phyloP scores from a whole-genome alignment of 2,113 vertebrate genomes.

The Cyanoramphus novaezelandiae region DNA sequence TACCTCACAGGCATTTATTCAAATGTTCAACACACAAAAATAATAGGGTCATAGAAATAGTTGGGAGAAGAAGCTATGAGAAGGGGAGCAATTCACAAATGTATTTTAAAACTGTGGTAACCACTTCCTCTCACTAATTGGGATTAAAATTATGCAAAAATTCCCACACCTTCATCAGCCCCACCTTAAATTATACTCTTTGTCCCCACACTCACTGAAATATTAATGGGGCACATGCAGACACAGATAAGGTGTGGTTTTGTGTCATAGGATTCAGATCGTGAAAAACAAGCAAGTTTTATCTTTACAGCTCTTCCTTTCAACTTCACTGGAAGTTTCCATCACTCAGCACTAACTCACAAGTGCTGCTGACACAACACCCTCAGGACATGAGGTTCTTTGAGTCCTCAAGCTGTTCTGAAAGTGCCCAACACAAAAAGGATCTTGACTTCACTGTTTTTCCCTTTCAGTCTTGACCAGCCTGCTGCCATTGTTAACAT shows the following conservation, averaged over 20 bases:
- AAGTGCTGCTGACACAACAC: neutral
- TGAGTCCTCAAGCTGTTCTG: neutral
- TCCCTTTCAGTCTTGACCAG: neutral
- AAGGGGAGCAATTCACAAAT: neutral
- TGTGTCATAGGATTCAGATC: neutral
- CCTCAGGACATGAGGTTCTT: neutral
- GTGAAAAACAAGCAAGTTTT: neutral
- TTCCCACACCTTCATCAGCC: neutral
- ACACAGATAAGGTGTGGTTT: neutral
- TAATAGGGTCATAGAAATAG: neutral
- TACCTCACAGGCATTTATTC: neutral
- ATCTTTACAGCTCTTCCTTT: neutral
- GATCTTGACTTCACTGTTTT: neutral
- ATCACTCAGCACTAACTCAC: fast-evolving
- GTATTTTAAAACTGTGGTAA: neutral
- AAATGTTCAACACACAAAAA: neutral
- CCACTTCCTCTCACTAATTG: neutral
- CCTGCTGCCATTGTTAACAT: neutral
- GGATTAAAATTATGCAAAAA: neutral
- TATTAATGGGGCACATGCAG: fast-evolving
- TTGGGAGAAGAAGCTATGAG: neutral
- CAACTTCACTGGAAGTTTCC: neutral
- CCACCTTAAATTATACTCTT: neutral
- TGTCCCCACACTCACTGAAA: neutral
- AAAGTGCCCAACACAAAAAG: neutral